These are phyloP conservation scores for Sphinx pinastri DNA, from an alignment of 2,888 invertebrate genomes.

Conservation along the genomic window DNA sequence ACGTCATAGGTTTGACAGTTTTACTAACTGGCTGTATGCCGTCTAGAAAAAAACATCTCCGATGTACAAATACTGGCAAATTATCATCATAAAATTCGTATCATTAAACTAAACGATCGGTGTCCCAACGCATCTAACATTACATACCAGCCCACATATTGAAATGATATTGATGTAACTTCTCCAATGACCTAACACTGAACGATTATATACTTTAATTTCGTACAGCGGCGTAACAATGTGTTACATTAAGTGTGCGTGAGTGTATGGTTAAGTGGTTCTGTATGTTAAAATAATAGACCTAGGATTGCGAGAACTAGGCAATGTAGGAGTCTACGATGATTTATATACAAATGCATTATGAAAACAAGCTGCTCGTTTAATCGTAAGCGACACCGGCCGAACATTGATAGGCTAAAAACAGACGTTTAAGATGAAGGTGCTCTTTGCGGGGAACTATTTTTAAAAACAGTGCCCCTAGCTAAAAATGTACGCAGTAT, in stretches of 20 bases:
- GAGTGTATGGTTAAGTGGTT: not conserved
- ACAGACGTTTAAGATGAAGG: too few species aligned
- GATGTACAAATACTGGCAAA: too few species aligned
- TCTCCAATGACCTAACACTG: slow-evolving; percentile 38
- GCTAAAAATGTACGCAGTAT: too few species aligned
- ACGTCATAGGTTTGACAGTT: too few species aligned
- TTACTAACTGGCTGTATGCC: too few species aligned
- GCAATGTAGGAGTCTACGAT: not conserved
- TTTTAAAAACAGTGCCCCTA: too few species aligned
- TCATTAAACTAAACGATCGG: slow-evolving; percentile 29
- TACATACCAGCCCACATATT: slow-evolving; percentile 44
- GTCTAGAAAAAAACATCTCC: not conserved
- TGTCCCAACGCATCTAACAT: slow-evolving; percentile 28
- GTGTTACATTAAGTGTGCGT: slow-evolving; percentile 20
- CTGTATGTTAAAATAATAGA: not conserved
- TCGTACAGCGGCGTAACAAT: slow-evolving; percentile 30
- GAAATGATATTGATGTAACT: slow-evolving; percentile 42
- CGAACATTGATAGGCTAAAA: too few species aligned
- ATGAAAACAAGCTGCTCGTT: too few species aligned
- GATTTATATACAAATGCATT: too few species aligned
- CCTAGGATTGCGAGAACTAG: not conserved
- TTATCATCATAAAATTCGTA: slow-evolving; percentile 14
- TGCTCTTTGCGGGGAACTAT: too few species aligned
- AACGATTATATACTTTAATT: slow-evolving; percentile 41
- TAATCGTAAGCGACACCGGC: too few species aligned